Conservation (phyloP, 2,888 invertebrate species). For the Cyclophora punctaria region DNA sequence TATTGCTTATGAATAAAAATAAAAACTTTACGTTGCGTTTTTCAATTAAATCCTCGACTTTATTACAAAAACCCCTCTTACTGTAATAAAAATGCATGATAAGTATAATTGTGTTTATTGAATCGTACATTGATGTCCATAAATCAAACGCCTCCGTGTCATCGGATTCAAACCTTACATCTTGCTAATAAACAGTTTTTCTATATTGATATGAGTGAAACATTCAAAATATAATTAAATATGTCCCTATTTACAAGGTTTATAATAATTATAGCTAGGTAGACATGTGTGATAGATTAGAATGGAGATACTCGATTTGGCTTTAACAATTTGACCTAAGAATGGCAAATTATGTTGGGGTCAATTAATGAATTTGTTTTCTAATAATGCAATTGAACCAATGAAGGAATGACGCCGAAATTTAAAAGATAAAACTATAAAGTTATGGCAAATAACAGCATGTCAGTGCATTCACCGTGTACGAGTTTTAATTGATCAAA, state of each 20-base stretch:
- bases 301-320: conserved; percentile 5
- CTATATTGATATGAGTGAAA: conserved; percentile 72
- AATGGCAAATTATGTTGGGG: too few species aligned
- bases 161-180: conserved; percentile 57
- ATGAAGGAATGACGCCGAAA: too few species aligned
- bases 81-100: conserved; percentile 12
- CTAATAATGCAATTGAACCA: too few species aligned
- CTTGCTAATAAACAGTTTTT: conserved; percentile 63
- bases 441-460: too few species aligned
- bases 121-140: conserved; percentile 65
- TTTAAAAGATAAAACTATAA: too few species aligned
- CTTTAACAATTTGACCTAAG: too few species aligned
- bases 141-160: conserved; percentile 64
- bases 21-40: conserved; percentile 34
- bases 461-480: too few species aligned
- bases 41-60: conserved; percentile 21
- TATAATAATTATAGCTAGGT: conserved; percentile 47
- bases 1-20: conserved; percentile 74
- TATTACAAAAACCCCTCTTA: too few species aligned
- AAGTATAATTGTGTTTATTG: conserved; percentile 62
- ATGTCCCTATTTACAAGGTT: conserved; percentile 56
- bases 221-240: conserved; percentile 66
- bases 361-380: too few species aligned
- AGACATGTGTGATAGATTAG: conserved; percentile 8
- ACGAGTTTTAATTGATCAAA: too few species aligned